These are phyloP conservation scores for Tauraco erythrolophus DNA, from an alignment of 2,113 vertebrate genomes.

Conservation along the genomic window DNA sequence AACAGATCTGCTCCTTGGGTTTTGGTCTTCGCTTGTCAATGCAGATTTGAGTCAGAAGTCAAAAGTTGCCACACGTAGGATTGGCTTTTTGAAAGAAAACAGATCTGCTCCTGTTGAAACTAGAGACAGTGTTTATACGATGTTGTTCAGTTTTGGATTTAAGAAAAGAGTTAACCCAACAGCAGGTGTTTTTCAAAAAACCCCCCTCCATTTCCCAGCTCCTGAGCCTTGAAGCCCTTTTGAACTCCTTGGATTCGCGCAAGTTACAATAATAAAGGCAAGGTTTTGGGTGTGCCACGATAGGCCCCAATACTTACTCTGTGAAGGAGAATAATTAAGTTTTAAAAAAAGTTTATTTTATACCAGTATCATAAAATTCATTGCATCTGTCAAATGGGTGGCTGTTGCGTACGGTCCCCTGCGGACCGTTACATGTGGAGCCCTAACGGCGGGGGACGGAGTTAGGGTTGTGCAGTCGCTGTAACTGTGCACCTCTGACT, in stretches of 20 bases:
- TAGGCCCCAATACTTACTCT: background rate
- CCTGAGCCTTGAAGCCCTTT: background rate
- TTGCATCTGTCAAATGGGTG: rapidly evolving
- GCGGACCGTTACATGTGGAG: background rate
- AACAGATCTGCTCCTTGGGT: no score
- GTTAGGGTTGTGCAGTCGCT: background rate
- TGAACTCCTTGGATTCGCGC: background rate
- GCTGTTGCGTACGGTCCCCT: rapidly evolving
- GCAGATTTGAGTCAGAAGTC: no score
- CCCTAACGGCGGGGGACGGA: background rate
- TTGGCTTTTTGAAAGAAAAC: background rate
- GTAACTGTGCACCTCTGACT: rapidly evolving
- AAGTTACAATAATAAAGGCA: background rate
- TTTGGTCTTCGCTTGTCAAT: no score
- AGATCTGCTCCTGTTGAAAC: background rate
- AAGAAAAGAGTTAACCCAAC: background rate
- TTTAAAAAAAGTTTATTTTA: background rate
- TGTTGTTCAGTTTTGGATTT: background rate
- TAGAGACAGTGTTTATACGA: background rate
- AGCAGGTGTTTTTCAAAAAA: background rate
- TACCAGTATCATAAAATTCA: background rate
- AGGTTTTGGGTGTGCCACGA: rapidly evolving
- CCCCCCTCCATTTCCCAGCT: background rate
- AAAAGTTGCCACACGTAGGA: background rate
- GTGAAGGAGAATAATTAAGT: background rate